Base-by-base conservation (phyloP, 37 sponge, comb jelly and placozoan genomes). In the Ianthella basta region DNA sequence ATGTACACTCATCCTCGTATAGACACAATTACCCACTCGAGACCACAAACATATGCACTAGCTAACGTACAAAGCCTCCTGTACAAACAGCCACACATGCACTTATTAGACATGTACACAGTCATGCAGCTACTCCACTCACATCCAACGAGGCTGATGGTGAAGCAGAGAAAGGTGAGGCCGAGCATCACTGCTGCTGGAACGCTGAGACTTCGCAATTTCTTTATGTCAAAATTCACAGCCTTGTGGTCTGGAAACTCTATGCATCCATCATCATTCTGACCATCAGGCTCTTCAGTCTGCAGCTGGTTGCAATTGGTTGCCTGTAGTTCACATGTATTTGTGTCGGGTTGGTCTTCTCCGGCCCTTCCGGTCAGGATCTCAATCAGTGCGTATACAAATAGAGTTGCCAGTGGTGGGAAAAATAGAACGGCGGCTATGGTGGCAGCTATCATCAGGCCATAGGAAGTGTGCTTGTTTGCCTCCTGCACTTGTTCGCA, bases 61-160 rank as follows among this genome's bases (percentile, higher is more conserved):
- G 54, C 81, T 15, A 56, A 80, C 81, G n/a, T 59, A 80, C 81
- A 54, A 56, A 80, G 57, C 41, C 81, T 15, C 66, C n/a, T 59
- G 54, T 59, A 80, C 79, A 77, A 36, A 77, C 79, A 77, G 40
- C 18, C 79, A 77, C 79, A 77, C 79, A 77, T 34, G 34, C 79
- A 77, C 79, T 19, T 18, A 56, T n/a, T 25, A 61, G 3, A 25
- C 14, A 61, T 12, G 10, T 12, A 61, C 63, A 14, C 63, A 44
- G 25, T 5, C 14, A 61, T 25, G 10, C 14, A 61, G 25, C n/a
- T 8, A 35, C 37, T 32, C 20, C 20, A 75, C 78, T 75, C 14
- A 75, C 78, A 41, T 75, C 78, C 78, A 40, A 75, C 1, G n/a
- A 53, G 25, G 21, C 53, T 16, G 38, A 75, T 4, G 3, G 40